phyloP scores from a whole-genome alignment of 2,888 invertebrate species.

The Platerodrilus igneus region DNA sequence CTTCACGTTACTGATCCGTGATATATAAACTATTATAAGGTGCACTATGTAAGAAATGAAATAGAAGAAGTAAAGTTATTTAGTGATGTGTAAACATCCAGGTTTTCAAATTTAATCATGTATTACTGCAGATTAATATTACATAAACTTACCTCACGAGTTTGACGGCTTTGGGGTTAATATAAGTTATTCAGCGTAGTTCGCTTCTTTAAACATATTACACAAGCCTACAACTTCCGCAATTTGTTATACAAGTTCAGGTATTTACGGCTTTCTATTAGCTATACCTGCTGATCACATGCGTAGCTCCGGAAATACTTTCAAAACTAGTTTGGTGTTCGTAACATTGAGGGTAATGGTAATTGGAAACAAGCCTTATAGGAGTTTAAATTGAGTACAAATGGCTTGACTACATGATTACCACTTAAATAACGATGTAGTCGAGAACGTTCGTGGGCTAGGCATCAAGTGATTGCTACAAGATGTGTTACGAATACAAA shows the following conservation, averaged over 20 bases:
- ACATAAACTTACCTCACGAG: constrained; percentile 23
- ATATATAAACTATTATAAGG: too few relatives aligned
- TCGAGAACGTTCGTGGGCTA: too few relatives aligned
- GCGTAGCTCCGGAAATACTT: constrained; percentile 16
- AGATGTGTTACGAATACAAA: constrained; percentile 27
- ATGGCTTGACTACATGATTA: constrained; percentile 22
- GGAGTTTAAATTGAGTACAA: constrained; percentile 18
- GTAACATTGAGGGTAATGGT: constrained; percentile 22
- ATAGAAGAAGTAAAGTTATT: too few relatives aligned
- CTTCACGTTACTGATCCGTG: too few relatives aligned
- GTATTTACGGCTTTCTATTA: constrained; percentile 33
- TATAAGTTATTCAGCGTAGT: constrained; percentile 23
- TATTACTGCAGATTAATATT: constrained; percentile 27
- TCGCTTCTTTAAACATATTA: constrained; percentile 18
- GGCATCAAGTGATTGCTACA: constrained; percentile 27
- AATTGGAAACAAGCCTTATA: constrained; percentile 19
- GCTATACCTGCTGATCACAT: constrained; percentile 22
- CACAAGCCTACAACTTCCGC: constrained; percentile 21
- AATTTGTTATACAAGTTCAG: constrained; percentile 32
- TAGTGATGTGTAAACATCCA: too few relatives aligned
- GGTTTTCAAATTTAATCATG: constrained; percentile 17
- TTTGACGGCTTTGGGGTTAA: constrained; percentile 27
- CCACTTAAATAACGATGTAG: too few relatives aligned
- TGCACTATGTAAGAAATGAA: too few relatives aligned
- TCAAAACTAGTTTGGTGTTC: constrained; percentile 17